These are phyloP conservation scores for Oryzias woworae DNA, from an alignment of 2,113 vertebrate genomes.

Conservation along the genomic window DNA sequence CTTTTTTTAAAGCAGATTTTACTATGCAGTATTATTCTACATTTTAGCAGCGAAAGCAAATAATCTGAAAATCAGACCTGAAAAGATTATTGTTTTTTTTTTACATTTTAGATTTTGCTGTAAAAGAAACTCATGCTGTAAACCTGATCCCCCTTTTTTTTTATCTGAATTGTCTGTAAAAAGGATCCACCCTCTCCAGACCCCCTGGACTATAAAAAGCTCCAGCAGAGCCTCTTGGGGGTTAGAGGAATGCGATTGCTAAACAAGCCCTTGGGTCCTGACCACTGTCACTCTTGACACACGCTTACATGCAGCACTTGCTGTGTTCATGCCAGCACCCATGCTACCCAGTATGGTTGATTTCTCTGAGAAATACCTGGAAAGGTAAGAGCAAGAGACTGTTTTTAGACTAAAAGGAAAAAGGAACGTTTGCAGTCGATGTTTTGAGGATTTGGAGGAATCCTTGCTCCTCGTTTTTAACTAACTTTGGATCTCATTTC, in stretches of 20 bases:
- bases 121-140: slow-evolving; percentile 48
- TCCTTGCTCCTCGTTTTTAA: slow-evolving; percentile 42
- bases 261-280: slow-evolving; percentile 60
- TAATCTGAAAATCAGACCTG: neutral
- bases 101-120: slow-evolving; percentile 22
- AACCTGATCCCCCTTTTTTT: slow-evolving; percentile 13
- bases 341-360: slow-evolving; percentile 83
- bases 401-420: neutral
- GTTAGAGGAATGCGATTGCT: slow-evolving; percentile 75
- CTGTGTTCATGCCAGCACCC: slow-evolving; percentile 42
- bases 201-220: slow-evolving; percentile 73
- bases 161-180: slow-evolving; percentile 74
- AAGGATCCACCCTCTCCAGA: slow-evolving; percentile 52
- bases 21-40: too few relatives aligned
- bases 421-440: neutral
- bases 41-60: neutral
- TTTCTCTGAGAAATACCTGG: slow-evolving; percentile 87
- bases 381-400: slow-evolving; percentile 79
- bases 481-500: slow-evolving; percentile 62
- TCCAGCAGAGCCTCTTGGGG: slow-evolving; percentile 52
- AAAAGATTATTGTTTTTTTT: neutral
- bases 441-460: slow-evolving; percentile 17
- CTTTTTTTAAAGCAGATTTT: too few relatives aligned
- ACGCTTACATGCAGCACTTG: slow-evolving; percentile 55
- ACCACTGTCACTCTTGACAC: slow-evolving; percentile 44